phyloP scores from a whole-genome alignment of 2,888 invertebrate genomes.

The Trissolcus japonicus region DNA sequence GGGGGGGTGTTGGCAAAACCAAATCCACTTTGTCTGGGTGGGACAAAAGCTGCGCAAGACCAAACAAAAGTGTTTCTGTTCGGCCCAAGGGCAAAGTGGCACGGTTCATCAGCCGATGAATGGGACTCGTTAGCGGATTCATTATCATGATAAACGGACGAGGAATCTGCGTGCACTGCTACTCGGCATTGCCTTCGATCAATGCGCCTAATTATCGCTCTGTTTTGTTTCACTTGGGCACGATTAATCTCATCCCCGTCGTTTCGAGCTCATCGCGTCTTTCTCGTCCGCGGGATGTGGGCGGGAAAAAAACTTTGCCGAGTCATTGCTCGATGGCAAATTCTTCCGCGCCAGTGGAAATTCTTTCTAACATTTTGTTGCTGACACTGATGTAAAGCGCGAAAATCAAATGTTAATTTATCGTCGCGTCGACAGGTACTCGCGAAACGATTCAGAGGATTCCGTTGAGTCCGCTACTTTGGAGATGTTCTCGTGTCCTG shows the following conservation, averaged over 20 bases:
- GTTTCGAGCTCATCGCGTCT: too few relatives aligned
- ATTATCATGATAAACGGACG: constrained; percentile 66
- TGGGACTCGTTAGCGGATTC: constrained; percentile 67
- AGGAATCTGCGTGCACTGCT: constrained; percentile 58
- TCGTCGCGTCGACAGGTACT: constrained; percentile 28
- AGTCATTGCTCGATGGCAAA: constrained; percentile 34
- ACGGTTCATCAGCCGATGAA: constrained; percentile 59
- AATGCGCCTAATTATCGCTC: constrained; percentile 39
- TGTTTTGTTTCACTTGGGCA: constrained; percentile 31
- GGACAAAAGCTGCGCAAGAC: constrained; percentile 5
- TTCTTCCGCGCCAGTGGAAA: constrained; percentile 38
- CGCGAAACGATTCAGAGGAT: constrained; percentile 23
- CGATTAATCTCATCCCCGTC: constrained; percentile 35
- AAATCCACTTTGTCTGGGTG: background rate
- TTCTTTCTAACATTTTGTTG: constrained; percentile 34
- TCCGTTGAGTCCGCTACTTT: constrained; percentile 2
- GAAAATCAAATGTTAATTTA: constrained; percentile 53
- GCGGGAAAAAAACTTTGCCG: constrained; percentile 17
- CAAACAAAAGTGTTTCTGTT: constrained; percentile 43
- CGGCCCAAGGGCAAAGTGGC: constrained; percentile 28
- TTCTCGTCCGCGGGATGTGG: background rate
- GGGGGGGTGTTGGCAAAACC: too few relatives aligned
- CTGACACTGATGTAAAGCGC: constrained; percentile 47
- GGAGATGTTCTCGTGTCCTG: background rate
- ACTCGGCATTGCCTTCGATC: constrained; percentile 16